Conservation (phyloP, 35 echinoderm and acorn worm species). For the Hemicentrotus pulcherrimus region DNA sequence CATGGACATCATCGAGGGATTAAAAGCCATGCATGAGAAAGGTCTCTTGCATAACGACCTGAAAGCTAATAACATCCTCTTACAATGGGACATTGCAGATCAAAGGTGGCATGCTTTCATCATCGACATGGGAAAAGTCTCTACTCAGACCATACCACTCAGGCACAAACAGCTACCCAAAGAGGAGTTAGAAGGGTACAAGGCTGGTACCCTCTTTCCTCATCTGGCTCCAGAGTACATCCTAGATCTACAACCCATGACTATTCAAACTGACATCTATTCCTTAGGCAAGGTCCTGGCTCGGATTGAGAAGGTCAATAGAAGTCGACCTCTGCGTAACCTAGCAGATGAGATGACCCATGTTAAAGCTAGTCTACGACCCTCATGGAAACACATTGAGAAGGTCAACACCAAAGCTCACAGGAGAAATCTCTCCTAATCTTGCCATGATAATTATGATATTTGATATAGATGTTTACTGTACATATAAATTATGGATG, state of each 20-base stretch:
- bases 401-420: not conserved
- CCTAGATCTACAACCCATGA: not conserved
- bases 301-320: not conserved
- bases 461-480: not conserved
- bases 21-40: constrained; percentile 39
- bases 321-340: not conserved
- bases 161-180: not conserved
- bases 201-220: not conserved
- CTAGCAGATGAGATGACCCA: not conserved
- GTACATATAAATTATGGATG: not conserved
- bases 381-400: constrained; percentile 14
- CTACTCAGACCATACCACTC: not conserved
- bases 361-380: not conserved
- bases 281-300: not conserved
- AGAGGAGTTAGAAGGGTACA: constrained; percentile 33
- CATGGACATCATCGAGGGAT: constrained; percentile 3
- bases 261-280: constrained; percentile 31
- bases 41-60: constrained; percentile 40
- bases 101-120: constrained; percentile 37
- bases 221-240: constrained; percentile 46
- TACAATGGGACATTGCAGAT: not conserved
- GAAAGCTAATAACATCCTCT: constrained; percentile 23
- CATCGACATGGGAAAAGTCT: constrained; percentile 42
- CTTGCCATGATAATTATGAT: too few species aligned
- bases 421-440: not conserved